Percentiles rank a stretch among this genome's conserved stretches.
phyloP scores from a whole-genome alignment of 1,140 invertebrate species.

The Cecropterus lyciades region DNA sequence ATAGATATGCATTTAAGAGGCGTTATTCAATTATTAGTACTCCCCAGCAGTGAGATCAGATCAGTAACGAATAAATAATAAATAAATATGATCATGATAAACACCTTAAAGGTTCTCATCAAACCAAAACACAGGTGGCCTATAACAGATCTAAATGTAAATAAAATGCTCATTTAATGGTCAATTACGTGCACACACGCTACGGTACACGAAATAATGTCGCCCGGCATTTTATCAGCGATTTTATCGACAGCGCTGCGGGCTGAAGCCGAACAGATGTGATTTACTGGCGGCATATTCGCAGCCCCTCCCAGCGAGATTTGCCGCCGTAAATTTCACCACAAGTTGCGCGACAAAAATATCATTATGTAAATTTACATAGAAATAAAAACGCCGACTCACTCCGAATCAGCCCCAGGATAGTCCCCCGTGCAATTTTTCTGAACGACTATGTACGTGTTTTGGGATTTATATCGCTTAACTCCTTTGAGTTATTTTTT shows the following conservation, averaged over 20 bases:
- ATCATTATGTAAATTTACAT: conserved; percentile 83
- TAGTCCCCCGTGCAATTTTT: conserved; percentile 36
- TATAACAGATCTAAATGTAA: conserved; percentile 15
- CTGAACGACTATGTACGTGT: conserved; percentile 33
- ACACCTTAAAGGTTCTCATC: neutral
- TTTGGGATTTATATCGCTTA: conserved; percentile 34
- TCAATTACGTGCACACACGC: conserved; percentile 37
- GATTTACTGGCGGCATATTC: conserved; percentile 50
- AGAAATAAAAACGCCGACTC: conserved; percentile 77
- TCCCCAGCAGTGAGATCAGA: too few relatives aligned
- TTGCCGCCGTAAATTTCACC: conserved; percentile 67
- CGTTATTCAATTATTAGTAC: too few relatives aligned
- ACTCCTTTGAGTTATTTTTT: conserved; percentile 33
- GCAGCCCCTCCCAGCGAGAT: conserved; percentile 51
- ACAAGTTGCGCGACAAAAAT: conserved; percentile 77
- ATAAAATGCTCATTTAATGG: conserved; percentile 39
- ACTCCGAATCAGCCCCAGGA: conserved; percentile 41
- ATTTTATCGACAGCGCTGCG: conserved; percentile 37
- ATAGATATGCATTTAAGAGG: too few relatives aligned
- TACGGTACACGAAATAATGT: conserved; percentile 25
- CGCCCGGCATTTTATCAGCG: conserved; percentile 38
- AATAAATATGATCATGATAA: too few relatives aligned
- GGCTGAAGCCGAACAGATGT: conserved; percentile 43
- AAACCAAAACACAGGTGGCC: conserved; percentile 26
- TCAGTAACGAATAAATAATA: too few relatives aligned